Evolutionary conservation across 2,113 vertebrate species (phyloP).

Genomic region (Cheilinus undulatus): DNA sequence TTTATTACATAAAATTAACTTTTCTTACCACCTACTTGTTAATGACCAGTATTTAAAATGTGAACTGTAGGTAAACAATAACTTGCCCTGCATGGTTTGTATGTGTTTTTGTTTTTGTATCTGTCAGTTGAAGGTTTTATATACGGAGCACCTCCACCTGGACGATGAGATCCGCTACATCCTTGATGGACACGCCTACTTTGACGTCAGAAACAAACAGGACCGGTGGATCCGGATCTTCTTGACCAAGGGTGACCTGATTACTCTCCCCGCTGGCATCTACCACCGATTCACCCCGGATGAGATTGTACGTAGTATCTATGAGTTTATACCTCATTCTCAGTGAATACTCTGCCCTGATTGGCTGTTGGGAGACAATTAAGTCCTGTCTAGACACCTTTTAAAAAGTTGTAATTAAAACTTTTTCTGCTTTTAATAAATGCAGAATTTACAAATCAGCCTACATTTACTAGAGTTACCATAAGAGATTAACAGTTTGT

Average conservation of each 20-base stretch:
- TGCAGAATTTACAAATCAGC: too few relatives aligned
- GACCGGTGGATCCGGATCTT: conserved; percentile 93
- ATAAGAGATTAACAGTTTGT: too few relatives aligned
- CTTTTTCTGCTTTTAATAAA: too few relatives aligned
- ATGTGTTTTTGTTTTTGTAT: not conserved
- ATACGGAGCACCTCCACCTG: conserved; percentile 92
- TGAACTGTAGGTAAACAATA: too few relatives aligned
- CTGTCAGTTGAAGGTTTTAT: conserved; percentile 90
- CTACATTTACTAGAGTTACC: too few relatives aligned
- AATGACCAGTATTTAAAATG: too few relatives aligned
- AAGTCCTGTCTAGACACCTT: not conserved
- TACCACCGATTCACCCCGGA: conserved; percentile 96
- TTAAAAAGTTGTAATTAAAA: not conserved
- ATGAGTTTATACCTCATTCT: not conserved
- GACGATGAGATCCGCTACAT: conserved; percentile 97
- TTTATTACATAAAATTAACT: too few relatives aligned
- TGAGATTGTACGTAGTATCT: conserved; percentile 82
- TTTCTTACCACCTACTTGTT: too few relatives aligned
- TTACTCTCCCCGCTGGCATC: conserved; percentile 93
- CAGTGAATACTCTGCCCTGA: not conserved
- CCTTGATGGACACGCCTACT: conserved; percentile 93
- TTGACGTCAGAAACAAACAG: conserved; percentile 90
- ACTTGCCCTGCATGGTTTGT: not conserved
- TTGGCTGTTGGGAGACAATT: not conserved
- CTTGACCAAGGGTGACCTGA: conserved; percentile 93